Base-by-base conservation (phyloP, 2,888 invertebrate genomes). In the Hypolimnas misippus region DNA sequence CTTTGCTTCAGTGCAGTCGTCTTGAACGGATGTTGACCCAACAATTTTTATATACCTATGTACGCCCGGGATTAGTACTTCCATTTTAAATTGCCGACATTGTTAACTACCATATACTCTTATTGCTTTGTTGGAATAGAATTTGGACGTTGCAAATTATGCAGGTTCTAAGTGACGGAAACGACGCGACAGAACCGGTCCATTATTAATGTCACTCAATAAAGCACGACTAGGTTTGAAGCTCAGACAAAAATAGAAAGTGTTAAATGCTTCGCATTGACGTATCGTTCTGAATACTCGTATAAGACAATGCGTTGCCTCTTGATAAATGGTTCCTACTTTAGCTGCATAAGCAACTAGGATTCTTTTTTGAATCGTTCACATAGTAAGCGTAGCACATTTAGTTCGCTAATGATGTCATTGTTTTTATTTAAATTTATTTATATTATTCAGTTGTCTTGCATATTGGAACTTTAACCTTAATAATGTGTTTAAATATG, bases 241-340 rank as follows among this genome's bases (percentile, higher is more conserved):
- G 66, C 76, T 76, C 70, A 72, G 75, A 81, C 82, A 78, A 82
- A 87, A 87, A 87, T 89, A 89, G 88, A 89, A 88, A 89, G 89
- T 88, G 85, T 85, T 79, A 83, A 84, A 84, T 81, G 78, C 76
- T 77, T 80, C 76, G 76, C 77, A 81, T 79, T 77, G 76, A 76
- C 78, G 70, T 68, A 72, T 72, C 73, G 82, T 77, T 72, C 80
- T 78, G 81, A 80, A 86, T 87, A 79, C 77, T 77, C 73, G 56
- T 66, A 52, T 59, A 52, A 71, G 76, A 78, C 75, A 72, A 76
- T 76, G 74, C 66, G 69, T 72, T 74, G 73, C 67, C 70, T 73
- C 72, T 72, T 71, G 73, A 70, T 72, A 69, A 70, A 71, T 68
- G 58, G 65, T 62, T 57, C 62, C 66, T 65, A 68, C 67, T 63